These are phyloP conservation scores for Eidolon dupreanum DNA, from an alignment of 2,797 vertebrate species.

Conservation along the genomic window DNA sequence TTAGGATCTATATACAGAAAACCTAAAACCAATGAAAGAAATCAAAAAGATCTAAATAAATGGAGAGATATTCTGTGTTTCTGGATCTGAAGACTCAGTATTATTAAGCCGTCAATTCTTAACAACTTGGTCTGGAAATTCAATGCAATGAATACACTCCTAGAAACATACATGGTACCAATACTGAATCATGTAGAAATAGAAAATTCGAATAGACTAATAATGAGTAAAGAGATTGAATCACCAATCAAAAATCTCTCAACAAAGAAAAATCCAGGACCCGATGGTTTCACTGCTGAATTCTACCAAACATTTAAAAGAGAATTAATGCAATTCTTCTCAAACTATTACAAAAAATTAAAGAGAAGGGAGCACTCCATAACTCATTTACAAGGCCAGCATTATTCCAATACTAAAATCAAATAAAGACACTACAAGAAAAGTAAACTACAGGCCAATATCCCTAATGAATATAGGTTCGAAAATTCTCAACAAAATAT, in stretches of 20 bases:
- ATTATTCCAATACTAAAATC: background rate
- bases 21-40: background rate
- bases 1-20: background rate
- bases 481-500: background rate
- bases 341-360: no score
- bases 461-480: background rate
- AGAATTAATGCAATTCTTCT: background rate
- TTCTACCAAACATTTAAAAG: background rate
- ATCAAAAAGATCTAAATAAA: background rate
- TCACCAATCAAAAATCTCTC: background rate
- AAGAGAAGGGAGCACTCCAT: background rate
- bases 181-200: background rate
- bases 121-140: background rate
- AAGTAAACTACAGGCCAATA: background rate
- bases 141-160: background rate
- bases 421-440: background rate
- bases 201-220: background rate
- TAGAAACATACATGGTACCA: background rate
- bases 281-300: background rate
- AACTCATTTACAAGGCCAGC: background rate
- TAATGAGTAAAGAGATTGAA: background rate
- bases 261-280: background rate
- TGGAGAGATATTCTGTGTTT: background rate
- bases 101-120: background rate
- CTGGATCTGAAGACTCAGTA: background rate